Evolutionary conservation across 2,888 invertebrate species (phyloP).

Genomic region (Oligia latruncula): DNA sequence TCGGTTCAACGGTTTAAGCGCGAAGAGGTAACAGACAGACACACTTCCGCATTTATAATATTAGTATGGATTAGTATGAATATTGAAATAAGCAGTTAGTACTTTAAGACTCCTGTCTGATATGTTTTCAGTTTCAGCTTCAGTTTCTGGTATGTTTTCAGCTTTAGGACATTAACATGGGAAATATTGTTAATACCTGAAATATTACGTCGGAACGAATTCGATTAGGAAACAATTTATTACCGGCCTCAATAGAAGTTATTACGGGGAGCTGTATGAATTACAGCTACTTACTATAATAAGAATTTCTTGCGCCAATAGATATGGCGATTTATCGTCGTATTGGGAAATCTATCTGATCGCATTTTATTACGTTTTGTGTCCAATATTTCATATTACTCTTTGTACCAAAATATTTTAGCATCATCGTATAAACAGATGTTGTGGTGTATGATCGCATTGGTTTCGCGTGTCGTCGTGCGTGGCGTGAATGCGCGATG

Average conservation of each 20-base stretch:
- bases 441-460: constrained; percentile 37
- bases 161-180: neutral
- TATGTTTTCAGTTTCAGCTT: constrained; percentile 13
- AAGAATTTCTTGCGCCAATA: constrained; percentile 36
- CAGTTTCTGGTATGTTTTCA: neutral
- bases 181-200: constrained; percentile 24
- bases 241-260: constrained; percentile 37
- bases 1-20: too few relatives aligned
- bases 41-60: too few relatives aligned
- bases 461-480: constrained; percentile 47
- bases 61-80: neutral
- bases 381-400: constrained; percentile 15
- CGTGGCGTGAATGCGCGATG: constrained; percentile 60
- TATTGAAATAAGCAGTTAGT: constrained; percentile 10
- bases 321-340: constrained; percentile 34
- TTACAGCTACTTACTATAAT: constrained; percentile 41
- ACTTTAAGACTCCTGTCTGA: neutral
- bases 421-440: constrained; percentile 34
- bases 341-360: constrained; percentile 35
- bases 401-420: constrained; percentile 5
- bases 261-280: constrained; percentile 42
- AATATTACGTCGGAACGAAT: constrained; percentile 45
- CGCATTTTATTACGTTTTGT: constrained; percentile 27
- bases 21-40: too few relatives aligned
- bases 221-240: constrained; percentile 60